Evolutionary conservation across 2,797 vertebrate species (phyloP).

Genomic region (Macropodus opercularis): DNA sequence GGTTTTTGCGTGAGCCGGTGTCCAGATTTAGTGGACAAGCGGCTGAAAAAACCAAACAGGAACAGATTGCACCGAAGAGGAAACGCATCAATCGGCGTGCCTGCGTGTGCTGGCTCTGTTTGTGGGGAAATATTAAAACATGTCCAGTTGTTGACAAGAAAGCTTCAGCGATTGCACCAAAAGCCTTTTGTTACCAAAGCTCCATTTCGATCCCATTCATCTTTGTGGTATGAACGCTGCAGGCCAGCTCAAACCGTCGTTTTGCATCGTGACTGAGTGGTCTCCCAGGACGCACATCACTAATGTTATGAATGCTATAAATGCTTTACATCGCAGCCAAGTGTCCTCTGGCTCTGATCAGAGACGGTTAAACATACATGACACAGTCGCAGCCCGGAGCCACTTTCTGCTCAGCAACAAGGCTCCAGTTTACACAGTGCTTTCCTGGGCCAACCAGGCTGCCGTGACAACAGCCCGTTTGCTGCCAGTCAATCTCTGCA

Average conservation of each 20-base stretch:
- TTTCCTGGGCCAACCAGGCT: constrained; percentile 52
- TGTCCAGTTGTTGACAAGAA: background rate
- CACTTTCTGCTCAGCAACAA: constrained; percentile 62
- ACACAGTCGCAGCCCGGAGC: constrained; percentile 55
- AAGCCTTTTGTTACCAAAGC: constrained; percentile 20
- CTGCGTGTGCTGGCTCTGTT: background rate
- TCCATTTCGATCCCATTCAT: constrained; percentile 23
- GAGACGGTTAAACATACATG: constrained; percentile 56
- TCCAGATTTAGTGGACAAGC: constrained; percentile 47
- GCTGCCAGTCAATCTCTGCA: constrained; percentile 67
- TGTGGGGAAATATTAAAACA: constrained; percentile 27
- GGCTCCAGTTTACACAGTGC: constrained; percentile 46
- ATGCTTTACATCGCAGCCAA: constrained; percentile 43
- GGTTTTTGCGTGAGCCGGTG: constrained; percentile 32
- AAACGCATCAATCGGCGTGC: background rate
- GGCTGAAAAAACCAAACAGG: constrained; percentile 24
- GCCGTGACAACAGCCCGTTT: constrained; percentile 61
- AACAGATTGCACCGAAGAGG: constrained; percentile 23
- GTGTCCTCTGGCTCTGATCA: constrained; percentile 36
- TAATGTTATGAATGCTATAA: constrained; percentile 32
- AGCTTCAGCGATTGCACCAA: constrained; percentile 20
- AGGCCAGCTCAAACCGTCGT: constrained; percentile 27
- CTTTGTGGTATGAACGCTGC: constrained; percentile 4
- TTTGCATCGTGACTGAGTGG: constrained; percentile 18
- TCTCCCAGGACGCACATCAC: constrained; percentile 34